These are phyloP conservation scores for Tretioscincus oriximinensis DNA, from an alignment of 2,113 vertebrate genomes.

Conservation along the genomic window DNA sequence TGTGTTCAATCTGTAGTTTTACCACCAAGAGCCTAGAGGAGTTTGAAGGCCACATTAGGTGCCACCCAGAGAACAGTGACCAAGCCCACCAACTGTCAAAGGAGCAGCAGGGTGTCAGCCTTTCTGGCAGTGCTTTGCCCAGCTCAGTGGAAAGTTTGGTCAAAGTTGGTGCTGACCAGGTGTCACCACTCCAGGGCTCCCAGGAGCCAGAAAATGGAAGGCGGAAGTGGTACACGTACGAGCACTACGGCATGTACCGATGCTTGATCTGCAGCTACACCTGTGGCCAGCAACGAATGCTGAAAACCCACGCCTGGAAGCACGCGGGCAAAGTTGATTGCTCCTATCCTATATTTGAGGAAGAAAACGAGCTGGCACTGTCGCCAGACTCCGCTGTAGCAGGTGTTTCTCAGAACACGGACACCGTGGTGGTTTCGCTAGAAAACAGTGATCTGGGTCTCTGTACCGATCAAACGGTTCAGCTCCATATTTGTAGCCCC, in stretches of 20 bases:
- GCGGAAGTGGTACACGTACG: slow-evolving; percentile 91
- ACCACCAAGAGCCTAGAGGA: slow-evolving; percentile 86
- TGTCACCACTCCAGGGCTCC: slow-evolving; percentile 29
- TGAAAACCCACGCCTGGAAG: slow-evolving; percentile 98
- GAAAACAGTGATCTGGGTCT: slow-evolving; percentile 72
- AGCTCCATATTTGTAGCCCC: slow-evolving; percentile 82
- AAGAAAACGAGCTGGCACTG: slow-evolving; percentile 74
- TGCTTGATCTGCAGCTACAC: slow-evolving; percentile 97
- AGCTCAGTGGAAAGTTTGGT: slow-evolving; percentile 44
- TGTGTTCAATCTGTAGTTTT: slow-evolving; percentile 91
- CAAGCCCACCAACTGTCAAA: slow-evolving; percentile 38
- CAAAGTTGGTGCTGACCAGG: slow-evolving; percentile 46
- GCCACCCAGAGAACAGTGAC: slow-evolving; percentile 72
- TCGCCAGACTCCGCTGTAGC: slow-evolving; percentile 62
- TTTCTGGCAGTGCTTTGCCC: slow-evolving; percentile 33
- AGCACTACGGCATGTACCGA: slow-evolving; percentile 92
- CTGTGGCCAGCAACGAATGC: slow-evolving; percentile 95
- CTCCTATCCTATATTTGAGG: slow-evolving; percentile 95
- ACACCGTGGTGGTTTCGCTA: slow-evolving; percentile 83
- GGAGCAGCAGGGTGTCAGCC: slow-evolving; percentile 40
- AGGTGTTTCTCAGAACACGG: slow-evolving; percentile 59
- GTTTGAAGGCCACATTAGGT: slow-evolving; percentile 86
- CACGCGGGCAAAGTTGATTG: slow-evolving; percentile 94
- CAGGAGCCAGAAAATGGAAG: slow-evolving; percentile 53
- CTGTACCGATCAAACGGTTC: slow-evolving; percentile 71